Base-by-base conservation (phyloP, 2,113 vertebrate genomes). In the Trochalopteron elliotii region DNA sequence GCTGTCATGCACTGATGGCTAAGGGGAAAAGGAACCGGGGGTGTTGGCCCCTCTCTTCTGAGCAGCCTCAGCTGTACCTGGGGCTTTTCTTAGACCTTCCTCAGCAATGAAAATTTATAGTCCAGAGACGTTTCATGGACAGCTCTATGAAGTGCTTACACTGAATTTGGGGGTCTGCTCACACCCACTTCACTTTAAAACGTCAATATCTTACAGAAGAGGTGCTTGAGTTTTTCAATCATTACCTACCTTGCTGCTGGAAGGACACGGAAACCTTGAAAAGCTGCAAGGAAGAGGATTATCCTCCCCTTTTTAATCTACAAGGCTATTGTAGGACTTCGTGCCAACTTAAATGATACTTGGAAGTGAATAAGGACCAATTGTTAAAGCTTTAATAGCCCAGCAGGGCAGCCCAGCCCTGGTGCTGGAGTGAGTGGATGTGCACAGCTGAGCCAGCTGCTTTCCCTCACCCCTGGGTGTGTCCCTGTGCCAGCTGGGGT, bases 401-500 rank as follows among this genome's bases (percentile, higher is more conserved):
- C 52, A 9, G 5, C 24, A 52, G 72, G 23, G 21, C 80, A 63
- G 52, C 2, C n/a, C 70, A 45, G 0, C 23, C 37, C 5, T 9
- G 37, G 39, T 45, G 35, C 50, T 25, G 60, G 24, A 11, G 91
- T 12, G 55, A 40, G 35, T 9, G 76, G 40, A 4, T 12, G 49
- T 12, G 24, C 11, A 24, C 20, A 20, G 57, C 68, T 19, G 74
- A 76, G 42, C 56, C 71, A 27, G 67, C 45, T 8, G 31, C 60
- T 57, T 22, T 78, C 20, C 2, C 63, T 44, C 3, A 0, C 5
- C n/a, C 71, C 68, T 22, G 25, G 31, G 0, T 27, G 16, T 61
- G 59, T 57, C 44, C 27, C 60, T 52, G 76, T 4, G 1, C 60
- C 60, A 50, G 71, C 56, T 17, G 1, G 31, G 71, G 28, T 1